Evolutionary conservation across 1,140 invertebrate genomes (phyloP).

Genomic region (Drosophila repletoides): DNA sequence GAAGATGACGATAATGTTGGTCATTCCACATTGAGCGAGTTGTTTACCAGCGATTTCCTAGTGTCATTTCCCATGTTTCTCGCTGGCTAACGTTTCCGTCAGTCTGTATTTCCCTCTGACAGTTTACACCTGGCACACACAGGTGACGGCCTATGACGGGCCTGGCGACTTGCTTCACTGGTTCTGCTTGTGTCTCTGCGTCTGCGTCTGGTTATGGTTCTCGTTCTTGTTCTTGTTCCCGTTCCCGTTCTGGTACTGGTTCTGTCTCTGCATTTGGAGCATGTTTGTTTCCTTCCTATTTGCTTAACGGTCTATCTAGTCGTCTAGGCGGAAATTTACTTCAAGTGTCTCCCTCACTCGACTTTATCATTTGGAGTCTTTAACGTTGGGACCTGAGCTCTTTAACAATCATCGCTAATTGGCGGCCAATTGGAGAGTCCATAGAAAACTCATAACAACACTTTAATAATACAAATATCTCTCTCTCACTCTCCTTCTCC

Average conservation of each 20-base stretch:
- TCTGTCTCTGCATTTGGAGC: constrained; percentile 54
- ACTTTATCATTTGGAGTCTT: neutral
- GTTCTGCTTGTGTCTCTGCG: constrained; percentile 28
- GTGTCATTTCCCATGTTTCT: constrained; percentile 74
- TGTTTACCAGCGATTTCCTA: constrained; percentile 80
- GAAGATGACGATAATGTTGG: constrained; percentile 20
- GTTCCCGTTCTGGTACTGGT: constrained; percentile 51
- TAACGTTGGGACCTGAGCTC: neutral
- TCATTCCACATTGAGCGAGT: constrained; percentile 43
- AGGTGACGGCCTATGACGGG: constrained; percentile 64
- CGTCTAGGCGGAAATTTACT: constrained; percentile 42
- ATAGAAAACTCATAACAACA: constrained; percentile 35
- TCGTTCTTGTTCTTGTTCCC: neutral
- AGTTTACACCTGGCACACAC: constrained; percentile 72
- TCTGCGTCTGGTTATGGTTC: neutral
- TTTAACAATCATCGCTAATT: constrained; percentile 66
- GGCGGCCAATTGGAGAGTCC: constrained; percentile 30
- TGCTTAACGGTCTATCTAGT: constrained; percentile 59
- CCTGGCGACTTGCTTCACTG: constrained; percentile 68
- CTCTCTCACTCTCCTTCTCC: too few species aligned
- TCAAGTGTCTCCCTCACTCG: neutral
- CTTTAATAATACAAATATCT: constrained; percentile 25
- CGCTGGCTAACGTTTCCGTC: constrained; percentile 50
- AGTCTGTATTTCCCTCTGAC: constrained; percentile 25
- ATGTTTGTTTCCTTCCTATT: constrained; percentile 74